A percentile compares a stretch with the other conserved stretches of the same genome.
phyloP scores from a whole-genome alignment of 1,140 invertebrate genomes.

The Planococcus citri region DNA sequence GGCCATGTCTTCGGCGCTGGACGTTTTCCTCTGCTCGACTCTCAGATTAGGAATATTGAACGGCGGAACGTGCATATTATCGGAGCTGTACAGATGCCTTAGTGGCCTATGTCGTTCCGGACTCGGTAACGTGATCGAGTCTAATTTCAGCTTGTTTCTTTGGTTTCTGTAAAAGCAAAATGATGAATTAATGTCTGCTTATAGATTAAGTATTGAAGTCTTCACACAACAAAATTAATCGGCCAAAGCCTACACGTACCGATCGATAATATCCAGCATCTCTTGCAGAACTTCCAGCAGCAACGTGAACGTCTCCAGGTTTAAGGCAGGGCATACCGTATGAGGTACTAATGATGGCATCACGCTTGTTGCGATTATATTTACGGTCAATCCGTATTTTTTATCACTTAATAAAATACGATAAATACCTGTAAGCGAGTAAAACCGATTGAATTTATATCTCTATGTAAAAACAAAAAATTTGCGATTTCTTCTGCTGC shows the following conservation, averaged over 20 bases:
- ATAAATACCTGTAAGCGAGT: slow-evolving; percentile 71
- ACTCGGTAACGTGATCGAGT: slow-evolving; percentile 58
- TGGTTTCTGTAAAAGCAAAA: slow-evolving; percentile 47
- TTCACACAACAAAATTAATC: neutral
- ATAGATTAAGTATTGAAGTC: too few species aligned
- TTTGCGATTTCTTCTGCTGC: too few species aligned
- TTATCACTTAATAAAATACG: slow-evolving; percentile 81
- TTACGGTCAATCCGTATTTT: slow-evolving; percentile 80
- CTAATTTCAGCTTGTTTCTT: slow-evolving; percentile 67
- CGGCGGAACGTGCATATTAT: slow-evolving; percentile 69
- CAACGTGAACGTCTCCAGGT: slow-evolving; percentile 76
- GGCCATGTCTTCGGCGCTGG: slow-evolving; percentile 75
- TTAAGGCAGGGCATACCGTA: slow-evolving; percentile 78
- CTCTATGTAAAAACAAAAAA: too few species aligned
- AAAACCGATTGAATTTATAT: neutral
- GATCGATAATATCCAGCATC: slow-evolving; percentile 84
- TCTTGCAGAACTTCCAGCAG: slow-evolving; percentile 83
- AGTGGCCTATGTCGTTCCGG: slow-evolving; percentile 60
- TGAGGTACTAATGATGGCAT: slow-evolving; percentile 86
- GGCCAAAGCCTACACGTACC: slow-evolving; percentile 35
- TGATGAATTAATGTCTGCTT: too few species aligned
- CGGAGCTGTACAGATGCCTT: slow-evolving; percentile 69
- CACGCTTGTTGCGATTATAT: slow-evolving; percentile 83
- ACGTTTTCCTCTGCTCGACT: slow-evolving; percentile 72
- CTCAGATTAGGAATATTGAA: slow-evolving; percentile 75